phyloP scores from a whole-genome alignment of 2,797 vertebrate genomes.

The Zalophus californianus region DNA sequence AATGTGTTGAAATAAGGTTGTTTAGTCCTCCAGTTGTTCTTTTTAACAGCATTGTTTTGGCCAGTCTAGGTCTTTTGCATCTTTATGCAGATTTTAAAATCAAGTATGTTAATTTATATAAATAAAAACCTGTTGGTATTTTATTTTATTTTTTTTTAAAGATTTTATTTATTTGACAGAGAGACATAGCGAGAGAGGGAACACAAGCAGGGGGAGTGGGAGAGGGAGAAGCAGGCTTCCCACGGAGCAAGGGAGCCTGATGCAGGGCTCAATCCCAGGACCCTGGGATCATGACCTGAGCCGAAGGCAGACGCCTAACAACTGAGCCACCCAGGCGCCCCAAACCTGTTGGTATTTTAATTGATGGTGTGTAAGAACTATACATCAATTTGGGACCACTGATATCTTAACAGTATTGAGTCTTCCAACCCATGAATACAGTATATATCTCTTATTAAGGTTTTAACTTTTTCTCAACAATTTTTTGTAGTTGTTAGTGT shows the following conservation, averaged over 20 bases:
- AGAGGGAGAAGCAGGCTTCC: no score
- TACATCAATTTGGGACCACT: background rate
- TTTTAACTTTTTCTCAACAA: background rate
- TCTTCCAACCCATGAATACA: background rate
- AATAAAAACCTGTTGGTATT: background rate
- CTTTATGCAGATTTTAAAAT: background rate
- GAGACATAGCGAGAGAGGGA: no score
- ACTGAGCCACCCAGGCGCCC: no score
- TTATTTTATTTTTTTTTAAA: background rate
- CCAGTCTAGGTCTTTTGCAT: background rate
- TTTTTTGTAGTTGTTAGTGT: background rate
- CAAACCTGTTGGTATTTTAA: background rate
- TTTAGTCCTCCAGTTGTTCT: background rate
- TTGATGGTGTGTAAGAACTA: background rate
- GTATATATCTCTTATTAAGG: background rate
- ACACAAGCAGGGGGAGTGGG: no score
- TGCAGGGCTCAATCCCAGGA: no score
- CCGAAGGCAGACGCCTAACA: no score
- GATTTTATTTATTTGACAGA: no score
- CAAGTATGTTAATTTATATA: background rate
- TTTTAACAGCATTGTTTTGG: background rate
- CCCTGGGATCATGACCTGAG: no score
- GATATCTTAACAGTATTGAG: background rate
- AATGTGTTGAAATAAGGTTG: slow-evolving; percentile 4
- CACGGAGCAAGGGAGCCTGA: no score